Evolutionary conservation across 2,797 vertebrate species (phyloP), one percentile per base, ranked within the genome.

Genomic region (Kryptolebias ocellatus): DNA sequence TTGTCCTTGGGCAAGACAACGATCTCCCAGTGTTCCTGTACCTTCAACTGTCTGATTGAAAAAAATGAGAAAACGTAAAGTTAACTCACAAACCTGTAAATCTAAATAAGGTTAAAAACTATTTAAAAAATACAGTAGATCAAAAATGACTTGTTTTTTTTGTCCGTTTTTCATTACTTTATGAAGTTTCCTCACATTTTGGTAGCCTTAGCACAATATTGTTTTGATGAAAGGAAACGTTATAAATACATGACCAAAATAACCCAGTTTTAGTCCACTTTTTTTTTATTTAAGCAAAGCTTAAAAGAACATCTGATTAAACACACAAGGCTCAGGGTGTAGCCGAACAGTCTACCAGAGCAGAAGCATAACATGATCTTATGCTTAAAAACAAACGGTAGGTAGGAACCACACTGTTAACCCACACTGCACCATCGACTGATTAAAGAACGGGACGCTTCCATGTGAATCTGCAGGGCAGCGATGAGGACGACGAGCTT

Each of bases 281-380:
- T 91, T 89, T 82, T 83, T 92, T 91, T 89, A 91, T 91, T 92
- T 85, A 72, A 77, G 82, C 86, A 83, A 90, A 87, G 87, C 85
- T 83, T 83, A 88, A 89, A 86, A 85, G 74, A 87, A 87, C 63
- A 81, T 80, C 68, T 73, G 77, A 71, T 59, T 78, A 71, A 85
- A 78, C 78, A 89, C 72, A 74, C 66, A 83, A 88, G 81, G 84
- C 83, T 69, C 80, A 50, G 53, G 74, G 85, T 89, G 84, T 64
- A 39, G 42, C 70, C 57, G 53, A 90, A 89, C 85, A 87, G 90
- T 87, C 84, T 72, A 78, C 70, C 66, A 67, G 63, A 87, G 83
- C 79, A 81, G 69, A 89, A 80, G 85, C 79, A 71, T 49, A 75
- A 76, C 47, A 55, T 67, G 67, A 24, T 37, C 73, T 69, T 67